Base-by-base conservation (phyloP, 1,140 invertebrate species). In the Goniozus legneri region DNA sequence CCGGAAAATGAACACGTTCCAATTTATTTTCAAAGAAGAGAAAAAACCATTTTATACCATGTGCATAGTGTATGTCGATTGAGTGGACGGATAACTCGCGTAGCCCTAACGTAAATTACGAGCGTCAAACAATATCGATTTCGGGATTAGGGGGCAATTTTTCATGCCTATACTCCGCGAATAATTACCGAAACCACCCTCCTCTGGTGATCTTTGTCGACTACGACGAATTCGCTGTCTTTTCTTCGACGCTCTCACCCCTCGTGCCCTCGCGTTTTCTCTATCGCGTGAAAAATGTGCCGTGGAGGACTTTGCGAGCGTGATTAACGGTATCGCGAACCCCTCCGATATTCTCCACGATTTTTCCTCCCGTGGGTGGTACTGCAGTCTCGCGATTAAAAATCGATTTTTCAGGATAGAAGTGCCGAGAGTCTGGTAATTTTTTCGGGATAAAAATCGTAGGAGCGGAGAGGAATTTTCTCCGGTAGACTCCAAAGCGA, bases 61-160 rank as follows among this genome's bases (percentile, higher is more conserved):
- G n/a, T n/a, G n/a, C n/a, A n/a, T n/a, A n/a, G n/a, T n/a, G n/a
- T n/a, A n/a, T n/a, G n/a, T n/a, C n/a, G n/a, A n/a, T n/a, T n/a
- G n/a, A n/a, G n/a, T n/a, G n/a, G n/a, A n/a, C n/a, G n/a, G n/a
- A n/a, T n/a, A n/a, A n/a, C n/a, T n/a, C n/a, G n/a, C n/a, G n/a
- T n/a, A n/a, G n/a, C n/a, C n/a, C n/a, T n/a, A n/a, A n/a, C n/a
- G n/a, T n/a, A n/a, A n/a, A n/a, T n/a, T n/a, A n/a, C n/a, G n/a
- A n/a, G n/a, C n/a, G n/a, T n/a, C n/a, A n/a, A n/a, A n/a, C n/a
- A n/a, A n/a, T 62, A 68, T 65, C 64, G 65, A 67, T 69, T 63
- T 52, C 39, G 39, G 67, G 70, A 71, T 74, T 71, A 71, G 61
- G 61, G 43, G 58, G 64, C 69, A 73, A 73, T 74, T 73, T 72